These are phyloP conservation scores for Ctena decussata DNA, from an alignment of 2,888 invertebrate species.

Conservation along the genomic window DNA sequence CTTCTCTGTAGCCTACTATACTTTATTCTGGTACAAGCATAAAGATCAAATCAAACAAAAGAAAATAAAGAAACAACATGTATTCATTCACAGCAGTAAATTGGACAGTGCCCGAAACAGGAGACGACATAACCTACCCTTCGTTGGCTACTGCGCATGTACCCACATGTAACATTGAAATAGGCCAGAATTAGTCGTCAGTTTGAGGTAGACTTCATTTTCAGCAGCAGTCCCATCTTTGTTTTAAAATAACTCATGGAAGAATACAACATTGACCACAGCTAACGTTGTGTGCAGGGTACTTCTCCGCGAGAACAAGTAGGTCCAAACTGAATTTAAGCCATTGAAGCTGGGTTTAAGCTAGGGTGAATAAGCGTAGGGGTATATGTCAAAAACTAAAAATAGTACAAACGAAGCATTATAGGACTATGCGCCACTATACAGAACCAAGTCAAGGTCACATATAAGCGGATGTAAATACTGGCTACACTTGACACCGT, in stretches of 20 bases:
- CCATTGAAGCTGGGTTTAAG: neutral
- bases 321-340: no score
- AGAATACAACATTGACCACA: no score
- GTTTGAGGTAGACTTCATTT: neutral
- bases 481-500: neutral
- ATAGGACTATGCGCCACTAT: neutral
- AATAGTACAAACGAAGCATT: neutral
- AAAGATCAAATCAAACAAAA: no score
- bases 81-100: no score
- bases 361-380: neutral
- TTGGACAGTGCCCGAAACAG: no score
- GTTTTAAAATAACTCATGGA: no score
- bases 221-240: neutral
- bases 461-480: neutral
- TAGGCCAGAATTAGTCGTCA: neutral
- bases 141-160: slow-evolving; percentile 79
- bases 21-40: no score
- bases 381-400: neutral
- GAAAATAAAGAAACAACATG: no score
- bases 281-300: no score
- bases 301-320: no score
- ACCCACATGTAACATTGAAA: slow-evolving; percentile 74
- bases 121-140: slow-evolving; percentile 60
- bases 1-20: no score
- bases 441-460: neutral